Percentiles rank a stretch among this genome's conserved stretches.
Conservation (phyloP, 30 jellyfish, hydroid and myxozoan genomes). For the Chrysaora quinquecirrha region DNA sequence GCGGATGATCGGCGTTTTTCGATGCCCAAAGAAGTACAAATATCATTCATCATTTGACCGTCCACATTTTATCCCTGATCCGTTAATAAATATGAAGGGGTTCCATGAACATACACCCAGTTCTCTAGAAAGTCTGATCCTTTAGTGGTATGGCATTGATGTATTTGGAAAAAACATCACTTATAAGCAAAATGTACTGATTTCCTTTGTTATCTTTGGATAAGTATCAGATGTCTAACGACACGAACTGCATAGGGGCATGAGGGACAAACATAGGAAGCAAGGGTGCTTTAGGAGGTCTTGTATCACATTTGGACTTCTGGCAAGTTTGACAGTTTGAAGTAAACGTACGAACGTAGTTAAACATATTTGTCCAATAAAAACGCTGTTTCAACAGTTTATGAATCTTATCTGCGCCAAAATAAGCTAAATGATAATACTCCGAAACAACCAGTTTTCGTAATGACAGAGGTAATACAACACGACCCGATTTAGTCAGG, state of each 20-base stretch:
- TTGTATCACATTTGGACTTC: slow-evolving; percentile 26
- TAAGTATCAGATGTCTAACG: slow-evolving; percentile 9
- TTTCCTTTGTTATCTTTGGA: slow-evolving; percentile 26
- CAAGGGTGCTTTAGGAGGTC: slow-evolving; percentile 65
- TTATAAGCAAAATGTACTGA: slow-evolving; percentile 28
- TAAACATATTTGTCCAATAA: slow-evolving; percentile 48
- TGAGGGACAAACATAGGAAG: slow-evolving; percentile 33
- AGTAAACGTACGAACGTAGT: background rate
- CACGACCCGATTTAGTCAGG: slow-evolving; percentile 38
- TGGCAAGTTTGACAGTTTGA: slow-evolving; percentile 30
- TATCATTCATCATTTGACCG: too few species aligned
- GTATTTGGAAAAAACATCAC: slow-evolving; percentile 49
- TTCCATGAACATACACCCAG: too few species aligned
- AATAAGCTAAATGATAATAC: slow-evolving; percentile 3
- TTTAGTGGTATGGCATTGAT: too few species aligned
- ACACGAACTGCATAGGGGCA: slow-evolving; percentile 46
- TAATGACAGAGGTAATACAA: slow-evolving; percentile 42
- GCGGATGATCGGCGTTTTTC: too few species aligned
- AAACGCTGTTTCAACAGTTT: slow-evolving; percentile 6
- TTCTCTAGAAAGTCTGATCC: too few species aligned
- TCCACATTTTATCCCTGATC: too few species aligned
- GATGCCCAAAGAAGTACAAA: too few species aligned
- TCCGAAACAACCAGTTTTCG: background rate
- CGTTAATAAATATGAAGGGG: too few species aligned
- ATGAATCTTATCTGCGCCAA: too few species aligned